Evolutionary conservation across 2,888 invertebrate species (phyloP), one percentile per base, ranked within the genome.

Genomic region (Eilema sororculum): DNA sequence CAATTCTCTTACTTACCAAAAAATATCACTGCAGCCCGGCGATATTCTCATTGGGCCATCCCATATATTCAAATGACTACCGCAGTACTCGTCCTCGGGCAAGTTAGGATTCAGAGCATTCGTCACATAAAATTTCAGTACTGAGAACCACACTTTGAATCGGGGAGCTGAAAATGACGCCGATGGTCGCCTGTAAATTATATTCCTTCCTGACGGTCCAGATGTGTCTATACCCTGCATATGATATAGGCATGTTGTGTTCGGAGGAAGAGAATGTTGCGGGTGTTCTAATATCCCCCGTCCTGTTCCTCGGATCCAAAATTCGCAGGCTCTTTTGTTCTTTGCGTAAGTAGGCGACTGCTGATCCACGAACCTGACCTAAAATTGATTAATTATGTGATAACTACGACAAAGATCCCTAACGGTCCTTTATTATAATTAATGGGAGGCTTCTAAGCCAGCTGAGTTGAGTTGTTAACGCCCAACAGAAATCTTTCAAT

Each of bases 191-290:
- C 91, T 91, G 96, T 96, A 95, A 82, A 95, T 92, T 77, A 95
- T 93, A 83, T 93, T 93, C 64, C 96, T 94, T 25, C 96, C 94
- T 65, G 96, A 96, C 0, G 96, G 96, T 20, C 96, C 95, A 0
- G 96, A 95, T 25, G 96, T 96, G 88, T 96, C 96, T 83, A 96
- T 96, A 56, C 96, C 96, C 86, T 95, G 95, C 87, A 98, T 96
- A 89, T 98, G 98, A 89, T 98, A 98, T 28, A 98, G 96, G 87
- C 98, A 98, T 12, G 98, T 98, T 30, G 98, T 98, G 89, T 98
- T 98, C 0, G 98, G 97, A 0, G 98, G 97, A 77, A 98, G 91
- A 5, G 98, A 97, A 92, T 98, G 98, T 80, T 97, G 96, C 0
- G 98, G 98, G 86, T 98, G 98, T 83, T 98, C 97, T 64, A 98